Base-by-base conservation (phyloP, 2,113 vertebrate genomes). In the Pterophyllum scalare region DNA sequence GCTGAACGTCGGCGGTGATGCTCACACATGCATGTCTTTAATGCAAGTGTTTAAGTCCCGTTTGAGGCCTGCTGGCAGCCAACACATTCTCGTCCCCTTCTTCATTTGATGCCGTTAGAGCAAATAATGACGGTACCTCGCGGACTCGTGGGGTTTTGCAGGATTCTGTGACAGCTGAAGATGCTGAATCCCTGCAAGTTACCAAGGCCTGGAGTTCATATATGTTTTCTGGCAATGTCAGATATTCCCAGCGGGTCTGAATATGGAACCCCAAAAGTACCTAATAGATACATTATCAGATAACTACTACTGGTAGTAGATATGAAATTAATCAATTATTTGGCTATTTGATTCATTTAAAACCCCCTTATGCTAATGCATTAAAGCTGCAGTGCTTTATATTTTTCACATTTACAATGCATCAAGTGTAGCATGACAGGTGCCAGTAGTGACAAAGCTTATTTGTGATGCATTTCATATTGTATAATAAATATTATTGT, bases 1-100 rank as follows among this genome's bases (percentile, higher is more conserved):
- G 83, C 22, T 60, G 72, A 43, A 74, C 86, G 59, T 82, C 79
- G 75, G 84, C 26, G 83, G 54, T 33, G 83, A 58, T 59, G 35
- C 54, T 70, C 79, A 46, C 49, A 49, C 60, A 74, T 72, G 17
- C 70, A 52, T 26, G 75, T 22, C 26, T 79, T 40, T 28, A 35
- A n/a, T n/a, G n/a, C n/a, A n/a, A 60, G 75, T 31, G n/a, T 81
- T 33, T 24, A 43, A 65, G 33, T 52, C 26, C 35, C 38, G 38
- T 33, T 13, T 3, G 56, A 49, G 77, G 77, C 81, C 74, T 65
- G 2, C 15, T 26, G 75, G 28, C 46, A 28, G 6, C 35, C 76
- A 40, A 46, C 35, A 40, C 26, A 33, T 70, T n/a, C 31, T 28
- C 40, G 13, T 3, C 33, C 9, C 58, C 59, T 7, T 28, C 7